These are phyloP conservation scores for Melanocharis versteri DNA, from an alignment of 2,113 vertebrate species.

Conservation along the genomic window DNA sequence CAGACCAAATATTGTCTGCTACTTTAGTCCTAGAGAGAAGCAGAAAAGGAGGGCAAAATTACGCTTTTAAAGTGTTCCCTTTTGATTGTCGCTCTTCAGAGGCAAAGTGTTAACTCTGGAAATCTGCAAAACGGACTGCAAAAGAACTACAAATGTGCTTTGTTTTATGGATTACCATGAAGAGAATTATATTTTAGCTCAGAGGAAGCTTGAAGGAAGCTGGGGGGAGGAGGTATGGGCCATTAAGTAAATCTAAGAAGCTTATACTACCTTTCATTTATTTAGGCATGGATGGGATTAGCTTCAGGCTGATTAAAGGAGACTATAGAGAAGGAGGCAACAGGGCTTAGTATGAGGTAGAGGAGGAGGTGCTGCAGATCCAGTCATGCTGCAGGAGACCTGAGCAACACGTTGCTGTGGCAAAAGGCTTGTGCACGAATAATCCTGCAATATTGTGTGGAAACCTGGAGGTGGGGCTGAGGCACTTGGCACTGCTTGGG, in stretches of 20 bases:
- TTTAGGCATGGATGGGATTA: conserved; percentile 3
- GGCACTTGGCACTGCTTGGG: background rate
- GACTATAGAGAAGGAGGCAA: background rate
- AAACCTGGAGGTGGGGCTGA: background rate
- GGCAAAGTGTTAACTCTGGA: background rate
- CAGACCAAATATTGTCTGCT: background rate
- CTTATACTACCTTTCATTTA: background rate
- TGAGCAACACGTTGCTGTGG: background rate
- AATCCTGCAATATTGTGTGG: background rate
- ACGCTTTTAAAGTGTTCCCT: background rate
- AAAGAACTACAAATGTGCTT: background rate
- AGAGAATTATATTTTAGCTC: background rate
- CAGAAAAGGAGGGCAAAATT: background rate
- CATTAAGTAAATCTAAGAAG: background rate
- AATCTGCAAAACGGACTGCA: background rate
- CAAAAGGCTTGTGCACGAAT: background rate
- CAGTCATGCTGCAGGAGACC: background rate
- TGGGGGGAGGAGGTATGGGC: background rate
- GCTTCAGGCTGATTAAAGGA: background rate
- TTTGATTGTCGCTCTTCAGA: background rate
- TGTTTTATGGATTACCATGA: background rate
- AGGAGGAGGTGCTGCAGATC: background rate
- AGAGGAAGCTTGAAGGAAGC: background rate
- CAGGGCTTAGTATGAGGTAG: background rate
- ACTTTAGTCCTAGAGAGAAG: background rate